Percentiles rank a stretch among this genome's conserved stretches.
These are phyloP conservation scores for Agrochola lychnidis DNA, from an alignment of 2,888 invertebrate genomes.

Conservation along the genomic window DNA sequence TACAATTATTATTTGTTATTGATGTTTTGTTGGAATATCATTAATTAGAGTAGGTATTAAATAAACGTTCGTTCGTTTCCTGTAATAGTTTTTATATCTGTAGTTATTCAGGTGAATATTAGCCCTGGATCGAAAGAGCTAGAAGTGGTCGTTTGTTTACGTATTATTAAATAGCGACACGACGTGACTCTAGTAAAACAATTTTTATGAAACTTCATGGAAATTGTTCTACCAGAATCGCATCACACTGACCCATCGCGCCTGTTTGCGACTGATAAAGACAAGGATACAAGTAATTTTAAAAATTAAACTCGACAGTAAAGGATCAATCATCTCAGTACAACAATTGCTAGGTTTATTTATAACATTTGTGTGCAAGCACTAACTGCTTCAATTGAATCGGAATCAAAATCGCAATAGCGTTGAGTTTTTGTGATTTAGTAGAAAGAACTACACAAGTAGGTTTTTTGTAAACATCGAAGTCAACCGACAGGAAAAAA, in stretches of 20 bases:
- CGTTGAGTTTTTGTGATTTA: not conserved
- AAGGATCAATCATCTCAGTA: not conserved
- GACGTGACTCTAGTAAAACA: not conserved
- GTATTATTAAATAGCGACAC: too few species aligned
- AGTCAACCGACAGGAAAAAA: not conserved
- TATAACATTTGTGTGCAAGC: constrained; percentile 7
- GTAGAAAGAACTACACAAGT: not conserved
- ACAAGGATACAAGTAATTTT: too few species aligned
- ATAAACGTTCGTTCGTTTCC: too few species aligned
- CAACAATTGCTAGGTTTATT: constrained; percentile 21
- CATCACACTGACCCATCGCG: accelerated
- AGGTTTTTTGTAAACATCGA: not conserved
- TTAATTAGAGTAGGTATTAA: too few species aligned
- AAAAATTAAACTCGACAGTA: not conserved
- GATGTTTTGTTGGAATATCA: too few species aligned
- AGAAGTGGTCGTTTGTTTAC: too few species aligned
- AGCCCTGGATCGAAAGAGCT: too few species aligned
- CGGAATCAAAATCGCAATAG: not conserved
- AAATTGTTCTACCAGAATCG: not conserved
- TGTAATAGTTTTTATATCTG: too few species aligned
- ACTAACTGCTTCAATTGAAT: constrained; percentile 3
- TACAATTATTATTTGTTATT: too few species aligned
- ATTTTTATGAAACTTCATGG: not conserved
- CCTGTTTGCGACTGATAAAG: not conserved
- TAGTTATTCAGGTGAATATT: too few species aligned